A percentile compares a stretch with the other conserved stretches of the same genome.
These are phyloP conservation scores for Phaetusa simplex DNA, from an alignment of 2,113 vertebrate species.

Conservation along the genomic window DNA sequence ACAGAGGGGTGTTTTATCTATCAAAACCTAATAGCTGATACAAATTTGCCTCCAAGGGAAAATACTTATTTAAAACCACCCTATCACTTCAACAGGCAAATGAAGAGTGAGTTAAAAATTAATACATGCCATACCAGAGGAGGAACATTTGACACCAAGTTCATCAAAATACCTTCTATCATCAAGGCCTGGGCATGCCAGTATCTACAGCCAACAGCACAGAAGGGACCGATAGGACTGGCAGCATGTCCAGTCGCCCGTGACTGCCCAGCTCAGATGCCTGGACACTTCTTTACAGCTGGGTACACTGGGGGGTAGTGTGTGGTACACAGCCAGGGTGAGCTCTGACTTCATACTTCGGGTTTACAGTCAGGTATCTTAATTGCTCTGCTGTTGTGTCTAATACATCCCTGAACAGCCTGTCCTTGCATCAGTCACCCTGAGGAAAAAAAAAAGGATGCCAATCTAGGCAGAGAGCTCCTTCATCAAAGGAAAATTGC, in stretches of 20 bases:
- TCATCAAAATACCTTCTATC: background rate
- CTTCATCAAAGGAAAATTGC: background rate
- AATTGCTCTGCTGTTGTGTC: background rate
- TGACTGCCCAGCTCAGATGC: background rate
- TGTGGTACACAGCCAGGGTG: background rate
- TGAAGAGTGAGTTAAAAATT: background rate
- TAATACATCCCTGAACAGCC: background rate
- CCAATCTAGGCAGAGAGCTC: background rate
- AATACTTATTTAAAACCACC: background rate
- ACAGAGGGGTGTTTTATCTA: background rate
- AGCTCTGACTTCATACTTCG: background rate
- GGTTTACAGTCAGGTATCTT: background rate
- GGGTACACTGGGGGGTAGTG: background rate
- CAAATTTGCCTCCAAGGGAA: background rate
- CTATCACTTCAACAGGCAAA: background rate
- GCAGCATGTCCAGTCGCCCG: accelerated
- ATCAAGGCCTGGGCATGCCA: background rate
- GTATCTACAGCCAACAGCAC: background rate
- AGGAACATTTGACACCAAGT: background rate
- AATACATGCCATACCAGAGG: background rate
- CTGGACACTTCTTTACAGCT: background rate
- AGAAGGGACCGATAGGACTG: background rate
- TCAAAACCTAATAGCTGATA: background rate
- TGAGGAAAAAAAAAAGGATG: background rate
- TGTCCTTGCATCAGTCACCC: background rate